A percentile compares a stretch with the other conserved stretches of the same genome.
Conservation (phyloP, 2,113 vertebrate genomes). For the Cinclus mexicanus region DNA sequence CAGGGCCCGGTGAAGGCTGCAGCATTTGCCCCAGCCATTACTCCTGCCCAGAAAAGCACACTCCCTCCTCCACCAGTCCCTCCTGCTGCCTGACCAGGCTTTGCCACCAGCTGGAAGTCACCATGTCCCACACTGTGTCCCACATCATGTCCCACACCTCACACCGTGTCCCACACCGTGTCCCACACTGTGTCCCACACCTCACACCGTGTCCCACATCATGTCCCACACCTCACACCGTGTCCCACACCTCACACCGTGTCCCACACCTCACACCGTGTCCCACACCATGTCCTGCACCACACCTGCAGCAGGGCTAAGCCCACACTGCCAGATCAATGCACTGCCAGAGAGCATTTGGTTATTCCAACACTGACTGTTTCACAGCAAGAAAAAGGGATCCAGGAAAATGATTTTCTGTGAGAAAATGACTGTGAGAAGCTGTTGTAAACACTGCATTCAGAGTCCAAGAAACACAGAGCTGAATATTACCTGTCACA, state of each 20-base stretch:
- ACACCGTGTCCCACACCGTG: neutral
- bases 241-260: too few relatives aligned
- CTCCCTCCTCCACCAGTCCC: neutral
- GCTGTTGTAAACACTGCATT: neutral
- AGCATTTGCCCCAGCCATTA: neutral
- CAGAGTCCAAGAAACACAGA: neutral
- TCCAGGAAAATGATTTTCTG: neutral
- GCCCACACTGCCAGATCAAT: fast-evolving
- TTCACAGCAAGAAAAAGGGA: neutral
- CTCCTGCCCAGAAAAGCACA: neutral
- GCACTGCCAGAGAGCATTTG: fast-evolving
- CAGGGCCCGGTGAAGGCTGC: neutral
- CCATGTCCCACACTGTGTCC: too few relatives aligned
- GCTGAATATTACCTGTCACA: neutral
- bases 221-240: too few relatives aligned
- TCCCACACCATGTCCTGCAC: neutral
- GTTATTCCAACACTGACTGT: neutral
- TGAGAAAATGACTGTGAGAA: neutral
- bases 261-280: neutral
- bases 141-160: too few relatives aligned
- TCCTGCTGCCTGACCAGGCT: neutral
- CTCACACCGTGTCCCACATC: too few relatives aligned
- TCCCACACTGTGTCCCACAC: too few relatives aligned
- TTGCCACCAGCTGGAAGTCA: neutral
- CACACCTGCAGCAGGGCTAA: neutral